These are phyloP conservation scores for Phrynosoma blainvillii DNA, from an alignment of 2,113 vertebrate genomes.

Conservation along the genomic window DNA sequence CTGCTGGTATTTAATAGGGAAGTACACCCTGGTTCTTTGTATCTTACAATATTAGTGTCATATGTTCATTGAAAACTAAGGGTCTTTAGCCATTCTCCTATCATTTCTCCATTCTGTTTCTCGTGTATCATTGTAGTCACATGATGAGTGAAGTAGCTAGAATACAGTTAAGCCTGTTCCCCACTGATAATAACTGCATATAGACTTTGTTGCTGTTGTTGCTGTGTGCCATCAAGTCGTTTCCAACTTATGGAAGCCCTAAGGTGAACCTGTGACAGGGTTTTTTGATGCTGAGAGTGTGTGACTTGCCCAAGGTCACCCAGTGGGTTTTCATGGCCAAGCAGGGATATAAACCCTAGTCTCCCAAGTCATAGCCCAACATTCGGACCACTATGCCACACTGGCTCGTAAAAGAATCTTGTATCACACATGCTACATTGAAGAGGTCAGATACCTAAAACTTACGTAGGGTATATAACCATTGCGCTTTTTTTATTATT, in stretches of 20 bases:
- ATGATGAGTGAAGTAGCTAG: not conserved
- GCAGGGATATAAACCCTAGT: too few relatives aligned
- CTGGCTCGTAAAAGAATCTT: not conserved
- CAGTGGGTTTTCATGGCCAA: too few relatives aligned
- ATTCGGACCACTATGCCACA: too few relatives aligned
- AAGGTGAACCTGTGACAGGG: too few relatives aligned
- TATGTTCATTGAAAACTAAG: not conserved
- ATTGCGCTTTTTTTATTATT: not conserved
- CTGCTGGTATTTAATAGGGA: not conserved
- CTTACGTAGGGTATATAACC: not conserved
- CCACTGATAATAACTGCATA: not conserved
- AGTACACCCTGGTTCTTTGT: not conserved
- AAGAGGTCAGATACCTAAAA: not conserved
- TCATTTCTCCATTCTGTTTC: not conserved
- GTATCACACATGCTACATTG: not conserved
- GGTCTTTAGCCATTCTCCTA: not conserved
- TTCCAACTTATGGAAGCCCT: too few relatives aligned
- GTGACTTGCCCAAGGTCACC: too few relatives aligned
- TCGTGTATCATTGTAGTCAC: not conserved
- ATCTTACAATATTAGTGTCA: slow-evolving; percentile 4
- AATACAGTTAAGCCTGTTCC: not conserved
- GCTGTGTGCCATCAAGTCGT: too few relatives aligned
- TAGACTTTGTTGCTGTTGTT: not conserved
- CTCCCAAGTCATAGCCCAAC: too few relatives aligned
- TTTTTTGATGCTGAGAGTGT: too few relatives aligned